phyloP scores from a whole-genome alignment of 2,113 vertebrate genomes.

The Saguinus imperator region DNA sequence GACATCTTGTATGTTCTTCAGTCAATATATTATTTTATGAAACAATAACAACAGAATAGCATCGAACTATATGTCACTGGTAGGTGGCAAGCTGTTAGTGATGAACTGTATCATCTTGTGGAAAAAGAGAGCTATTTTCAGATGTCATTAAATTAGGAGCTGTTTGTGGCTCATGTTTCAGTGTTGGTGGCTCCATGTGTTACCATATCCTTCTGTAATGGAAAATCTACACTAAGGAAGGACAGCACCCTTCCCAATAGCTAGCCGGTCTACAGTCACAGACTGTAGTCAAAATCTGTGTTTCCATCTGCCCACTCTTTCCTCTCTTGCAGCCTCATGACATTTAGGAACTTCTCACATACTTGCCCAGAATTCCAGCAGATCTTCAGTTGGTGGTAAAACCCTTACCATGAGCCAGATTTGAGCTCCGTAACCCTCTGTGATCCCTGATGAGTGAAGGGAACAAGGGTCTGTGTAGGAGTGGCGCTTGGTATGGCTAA shows the following conservation, averaged over 20 bases:
- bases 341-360: slow-evolving; percentile 15
- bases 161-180: neutral
- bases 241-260: neutral
- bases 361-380: neutral
- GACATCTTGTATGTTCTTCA: neutral
- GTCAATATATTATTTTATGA: neutral
- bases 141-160: neutral
- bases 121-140: neutral
- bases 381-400: neutral
- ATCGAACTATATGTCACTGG: neutral
- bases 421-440: neutral
- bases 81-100: neutral
- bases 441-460: neutral
- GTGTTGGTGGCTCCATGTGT: neutral
- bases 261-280: neutral
- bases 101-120: neutral
- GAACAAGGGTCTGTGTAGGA: neutral
- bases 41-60: neutral
- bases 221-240: neutral
- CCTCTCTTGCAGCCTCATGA: neutral
- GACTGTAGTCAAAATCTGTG: neutral
- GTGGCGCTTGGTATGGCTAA: neutral
- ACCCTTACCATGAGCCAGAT: neutral
- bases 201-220: neutral
- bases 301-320: slow-evolving; percentile 17